Base-by-base conservation (phyloP, 2,888 invertebrate species). In the Mesorhabditis spiculigera region DNA sequence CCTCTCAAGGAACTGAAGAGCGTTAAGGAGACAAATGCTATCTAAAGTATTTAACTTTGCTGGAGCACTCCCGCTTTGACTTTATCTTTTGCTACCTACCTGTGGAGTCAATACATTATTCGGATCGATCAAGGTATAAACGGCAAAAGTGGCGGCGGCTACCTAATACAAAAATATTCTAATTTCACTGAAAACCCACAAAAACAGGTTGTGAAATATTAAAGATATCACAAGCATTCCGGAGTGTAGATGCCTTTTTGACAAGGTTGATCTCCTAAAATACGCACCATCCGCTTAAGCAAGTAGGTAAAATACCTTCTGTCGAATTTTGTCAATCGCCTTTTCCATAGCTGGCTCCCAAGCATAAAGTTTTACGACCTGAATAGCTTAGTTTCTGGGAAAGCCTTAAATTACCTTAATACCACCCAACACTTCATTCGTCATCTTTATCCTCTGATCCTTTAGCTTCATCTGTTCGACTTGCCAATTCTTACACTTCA, bases 21-120 rank as follows among this genome's bases (percentile, higher is more conserved):
- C 87, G 95, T 93, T 86, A 97, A 90, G 85, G 96, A 93, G 85
- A 95, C 95, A 89, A 97, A 97, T 86, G 95, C 95, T 88, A 91
- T 93, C 58, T 50, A n/a, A 50, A 28, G 10, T 5, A 50, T 63
- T 28, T 28, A 28, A 28, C 28, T 28, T 28, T 28, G 28, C 28
- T 28, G 28, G 28, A 28, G 28, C 28, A 3, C 28, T 28, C 28
- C 28, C 28, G 28, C 28, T 28, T 28, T 28, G 28, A 28, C 28
- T 28, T 28, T 28, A 28, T 28, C 1, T 1, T 28, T 28, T 28
- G 28, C 28, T 28, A 28, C 28, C 28, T 28, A 28, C 76, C 64
- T 79, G 78, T 1, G 84, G 84, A 5, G 82, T 84, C 4, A 84
- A 72, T 43, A 84, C 74, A 69, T 84, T 80, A 5, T 71, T 70